Evolutionary conservation across 2,113 vertebrate genomes (phyloP), one percentile per base, ranked within the genome.

Genomic region (Setophaga petechia): DNA sequence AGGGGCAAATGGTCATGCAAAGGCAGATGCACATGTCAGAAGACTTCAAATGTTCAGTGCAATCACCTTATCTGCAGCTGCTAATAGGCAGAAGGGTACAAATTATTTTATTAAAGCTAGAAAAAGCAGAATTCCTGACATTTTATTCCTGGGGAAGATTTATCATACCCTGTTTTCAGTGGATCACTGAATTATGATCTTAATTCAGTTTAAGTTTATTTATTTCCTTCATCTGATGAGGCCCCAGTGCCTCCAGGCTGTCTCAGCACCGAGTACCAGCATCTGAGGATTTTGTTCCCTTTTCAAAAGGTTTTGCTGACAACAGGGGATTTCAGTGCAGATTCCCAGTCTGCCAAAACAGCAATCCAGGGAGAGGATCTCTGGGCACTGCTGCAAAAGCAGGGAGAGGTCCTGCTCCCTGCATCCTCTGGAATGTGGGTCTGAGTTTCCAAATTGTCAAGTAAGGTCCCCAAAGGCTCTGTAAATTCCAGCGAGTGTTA

Each of bases 261-360:
- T 20, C 44, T 61, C 43, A 33, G 44, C 35, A 57, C 35, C 0
- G 0, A 39, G 12, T 10, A 59, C 24, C 5, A 13, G 16, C 3
- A 28, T 41, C 74, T 0, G 4, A 80, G 44, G 75, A 14, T 51
- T 76, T 72, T 59, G 28, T 14, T 87, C 82, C 21, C 52, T 76
- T 79, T 57, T 41, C 52, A 11, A 23, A 23, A 25, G 61, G 12
- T 74, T 54, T 61, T 79, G 67, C 58, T 58, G 46, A 41, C 57
- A 46, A 7, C 17, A 10, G 54, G 58, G 61, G 51, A 43, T 59
- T 67, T 12, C 33, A 6, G 28, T 2, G 33, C 5, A 2, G 55
- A 44, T 71, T 52, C 49, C 55, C 73, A 54, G 59, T 33, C 37
- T 22, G 31, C 14, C 24, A 57, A 9, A 11, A 16, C 1, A 0